Evolutionary conservation across 2,888 invertebrate genomes (phyloP).

Genomic region (Drosophila neutralis): DNA sequence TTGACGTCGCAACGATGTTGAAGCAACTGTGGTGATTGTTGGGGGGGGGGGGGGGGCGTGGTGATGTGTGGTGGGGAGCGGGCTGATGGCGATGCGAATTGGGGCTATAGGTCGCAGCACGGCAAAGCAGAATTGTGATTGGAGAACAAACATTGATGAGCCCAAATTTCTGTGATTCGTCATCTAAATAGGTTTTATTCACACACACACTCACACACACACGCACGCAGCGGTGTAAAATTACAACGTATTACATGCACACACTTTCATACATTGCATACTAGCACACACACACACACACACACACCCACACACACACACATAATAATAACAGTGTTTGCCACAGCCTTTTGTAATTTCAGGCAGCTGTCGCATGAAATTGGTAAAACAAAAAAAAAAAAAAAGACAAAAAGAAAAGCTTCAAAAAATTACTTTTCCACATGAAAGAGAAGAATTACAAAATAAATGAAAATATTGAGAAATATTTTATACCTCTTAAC

Average conservation of each 20-base stretch:
- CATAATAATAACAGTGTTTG: neutral
- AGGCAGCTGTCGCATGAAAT: conserved; percentile 40
- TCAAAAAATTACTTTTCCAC: neutral
- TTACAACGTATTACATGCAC: conserved; percentile 71
- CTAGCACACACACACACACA: conserved; percentile 18
- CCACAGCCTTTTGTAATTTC: conserved; percentile 29
- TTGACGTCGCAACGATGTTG: conserved; percentile 6
- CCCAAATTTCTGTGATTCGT: conserved; percentile 80
- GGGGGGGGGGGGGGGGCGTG: neutral
- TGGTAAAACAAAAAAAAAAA: neutral
- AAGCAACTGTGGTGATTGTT: neutral
- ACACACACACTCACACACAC: conserved; percentile 21
- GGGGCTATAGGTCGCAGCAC: conserved; percentile 18
- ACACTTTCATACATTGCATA: neutral
- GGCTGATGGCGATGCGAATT: conserved; percentile 1
- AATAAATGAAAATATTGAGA: neutral
- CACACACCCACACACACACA: neutral
- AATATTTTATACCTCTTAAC: neutral
- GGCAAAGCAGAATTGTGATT: conserved; percentile 54
- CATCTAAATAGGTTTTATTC: conserved; percentile 76
- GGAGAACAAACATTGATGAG: conserved; percentile 76
- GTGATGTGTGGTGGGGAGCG: neutral
- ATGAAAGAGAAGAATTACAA: neutral
- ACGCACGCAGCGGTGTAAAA: conserved; percentile 43
- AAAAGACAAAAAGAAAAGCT: neutral